Evolutionary conservation across 2,797 vertebrate genomes (phyloP), one percentile per base, ranked within the genome.

Genomic region (Danio choprae): DNA sequence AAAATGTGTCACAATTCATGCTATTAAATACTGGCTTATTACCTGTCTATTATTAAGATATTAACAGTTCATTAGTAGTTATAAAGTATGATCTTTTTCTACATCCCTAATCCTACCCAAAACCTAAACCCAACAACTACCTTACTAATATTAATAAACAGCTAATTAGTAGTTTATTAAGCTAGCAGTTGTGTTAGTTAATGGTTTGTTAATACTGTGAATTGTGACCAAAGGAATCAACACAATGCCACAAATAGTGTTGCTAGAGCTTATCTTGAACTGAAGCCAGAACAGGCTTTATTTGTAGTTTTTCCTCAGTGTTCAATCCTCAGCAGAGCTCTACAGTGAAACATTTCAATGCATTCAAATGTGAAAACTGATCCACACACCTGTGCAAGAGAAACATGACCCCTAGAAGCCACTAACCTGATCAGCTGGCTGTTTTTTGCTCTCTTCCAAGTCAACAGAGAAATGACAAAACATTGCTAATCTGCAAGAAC

Each of bases 271-370:
- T 15, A 36, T 74, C 55, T n/a, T 62, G 58, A 6, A 36, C 43
- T 63, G 48, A 63, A 29, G 29, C 29, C 29, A 29, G 29, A 29
- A 29, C 3, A 29, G 29, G 29, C 29, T 29, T 29, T 29, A 29
- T 29, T 29, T 29, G 29, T 62, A 62, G 1, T 62, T 9, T n/a
- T 60, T 20, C 20, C 6, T 64, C 12, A 64, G 10, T 16, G 18
- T 40, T 67, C 62, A 77, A 51, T 22, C 50, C 20, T 56, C 50
- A 71, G 68, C 68, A 71, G 68, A 71, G 68, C 68, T 71, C 68
- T 71, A 71, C 68, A 20, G 51, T 9, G 6, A 5, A 55, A 36
- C 38, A 6, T 20, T 55, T 38, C 22, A 12, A 8, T 3, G 0
- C 10, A 9, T 38, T 69, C 46, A 69, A 51, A 51, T 38, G 68